Base-by-base conservation (phyloP, 2,797 vertebrate species). In the Siniperca scherzeri region DNA sequence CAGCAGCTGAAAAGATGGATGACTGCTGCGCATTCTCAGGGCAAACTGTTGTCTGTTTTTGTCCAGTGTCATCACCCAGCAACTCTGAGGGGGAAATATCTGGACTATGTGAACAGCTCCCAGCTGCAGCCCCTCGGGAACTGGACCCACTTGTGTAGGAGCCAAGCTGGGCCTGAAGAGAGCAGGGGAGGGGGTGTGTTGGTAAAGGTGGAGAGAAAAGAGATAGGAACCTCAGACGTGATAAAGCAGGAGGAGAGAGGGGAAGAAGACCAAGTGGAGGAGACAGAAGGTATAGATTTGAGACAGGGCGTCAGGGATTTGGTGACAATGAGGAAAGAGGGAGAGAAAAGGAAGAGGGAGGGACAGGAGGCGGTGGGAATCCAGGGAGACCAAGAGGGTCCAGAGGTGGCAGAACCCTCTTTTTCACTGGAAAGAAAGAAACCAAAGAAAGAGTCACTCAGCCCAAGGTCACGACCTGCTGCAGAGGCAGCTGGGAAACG, bases 1-100 rank as follows among this genome's bases (percentile, higher is more conserved):
- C 93, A 95, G 8, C 96, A 96, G 65, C 91, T 99, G 86, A 97
- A 97, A 90, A 95, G 81, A 70, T 99, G 98, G 98, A 96, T 99
- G 95, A 96, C 94, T 2, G 86, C 94, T 33, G 97, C 95, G 72
- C 97, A 97, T 59, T 94, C 97, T 13, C 96, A 96, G 82, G 97
- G 98, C 40, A 97, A 97, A 69, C 91, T 98, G 76, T 94, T 98
- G 87, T 97, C 96, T 0, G 96, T 97, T 68, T 97, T 97, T 80
- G 96, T 98, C 81, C 97, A 96, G 89, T 99, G 98, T 87, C 96
- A 89, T 82, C 90, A 96, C 83, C 98, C 98, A 0, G 93, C 90
- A 3, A 64, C 92, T 22, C 92, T 99, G 76, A 93, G 95, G 38
- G 98, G 98, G 74, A 97, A 97, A 86, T 97, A 98, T 91, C 93